Evolutionary conservation across 1,140 invertebrate species (phyloP), one percentile per base, ranked within the genome.

Genomic region (Gryllus bimaculatus): DNA sequence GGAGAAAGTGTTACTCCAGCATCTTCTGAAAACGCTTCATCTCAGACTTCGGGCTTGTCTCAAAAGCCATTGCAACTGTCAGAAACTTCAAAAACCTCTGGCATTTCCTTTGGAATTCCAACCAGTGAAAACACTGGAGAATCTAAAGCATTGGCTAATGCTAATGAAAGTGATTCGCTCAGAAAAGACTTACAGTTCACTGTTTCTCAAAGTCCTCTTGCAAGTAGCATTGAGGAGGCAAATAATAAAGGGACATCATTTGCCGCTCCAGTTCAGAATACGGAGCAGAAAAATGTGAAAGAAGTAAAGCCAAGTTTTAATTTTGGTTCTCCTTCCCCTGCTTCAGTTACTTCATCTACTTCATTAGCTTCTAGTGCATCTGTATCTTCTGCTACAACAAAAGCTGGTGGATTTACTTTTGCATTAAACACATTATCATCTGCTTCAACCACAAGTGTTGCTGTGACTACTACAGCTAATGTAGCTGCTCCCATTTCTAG

Each of bases 341-440:
- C 47, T 13, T 0, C 78, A 0, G 7, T 39, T 8, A n/a, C 47
- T 13, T n/a, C 20, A 80, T 74, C 78, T 78, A 21, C 20, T 48
- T 21, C 75, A 48, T 79, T 15, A 73, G 47, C 26, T 79, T 74
- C 74, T 10, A 76, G 77, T 77, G 78, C 21, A 73, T 83, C 74
- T 79, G 78, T 75, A 73, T 78, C 48, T 80, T 49, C 21, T 20
- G 12, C 48, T 39, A 26, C n/a, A 47, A 73, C 78, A 15, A 13
- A 26, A 20, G 7, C 73, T 48, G 8, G 47, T 26, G 74, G 47
- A 15, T 47, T 79, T 15, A 48, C 20, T 12, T 54, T 54, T 8
- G 47, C 54, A 47, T 54, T 74, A 18, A 75, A 20, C 21, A 54
- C 13, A 49, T 21, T 48, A 3, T 18, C 15, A 8, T 18, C 78